Evolutionary conservation across 2,113 vertebrate genomes (phyloP), one percentile per base, ranked within the genome.

Genomic region (Tichodroma muraria): DNA sequence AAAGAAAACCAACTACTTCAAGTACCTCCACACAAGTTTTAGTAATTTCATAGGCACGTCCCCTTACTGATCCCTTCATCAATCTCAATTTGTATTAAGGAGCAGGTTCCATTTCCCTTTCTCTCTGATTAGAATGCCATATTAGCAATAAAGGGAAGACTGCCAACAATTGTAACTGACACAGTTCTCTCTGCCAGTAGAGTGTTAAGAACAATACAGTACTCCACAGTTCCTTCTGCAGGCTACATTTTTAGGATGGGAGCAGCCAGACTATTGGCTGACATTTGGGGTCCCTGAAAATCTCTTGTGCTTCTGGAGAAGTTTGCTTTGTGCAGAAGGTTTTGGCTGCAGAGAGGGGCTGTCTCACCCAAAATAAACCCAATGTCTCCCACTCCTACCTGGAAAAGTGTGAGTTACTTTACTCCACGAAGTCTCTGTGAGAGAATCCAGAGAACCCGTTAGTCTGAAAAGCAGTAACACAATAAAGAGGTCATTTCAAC

Each of bases 401-500:
- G 98, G 98, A 89, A 98, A 96, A 84, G 98, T 96, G 94, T 96
- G 97, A 85, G 96, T 98, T 94, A 98, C 96, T 95, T 98, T 98
- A 80, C 97, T 98, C 10, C 97, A 98, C 3, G 98, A 98, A 90
- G 98, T 98, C 94, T 99, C 99, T 45, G 99, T 97, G 37, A 99
- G 98, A 25, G 99, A 99, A 81, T 99, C 99, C 77, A 99, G 94
- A n/a, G 99, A 99, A 50, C 99, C 99, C 11, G 98, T 98, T 86
- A 99, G 96, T 97, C 99, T 99, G 93, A 89, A 95, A 94, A 61
- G 75, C 94, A 96, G 3, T 18, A 61, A 85, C 59, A 69, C 13
- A 88, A 85, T 8, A 37, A 85, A 30, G n/a, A 72, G 31, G 23
- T 82, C 10, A 75, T 83, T 90, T 77, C 56, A 64, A 27, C 25